Evolutionary conservation across 2,113 vertebrate genomes (phyloP).

Genomic region (Brevimyrus niger): DNA sequence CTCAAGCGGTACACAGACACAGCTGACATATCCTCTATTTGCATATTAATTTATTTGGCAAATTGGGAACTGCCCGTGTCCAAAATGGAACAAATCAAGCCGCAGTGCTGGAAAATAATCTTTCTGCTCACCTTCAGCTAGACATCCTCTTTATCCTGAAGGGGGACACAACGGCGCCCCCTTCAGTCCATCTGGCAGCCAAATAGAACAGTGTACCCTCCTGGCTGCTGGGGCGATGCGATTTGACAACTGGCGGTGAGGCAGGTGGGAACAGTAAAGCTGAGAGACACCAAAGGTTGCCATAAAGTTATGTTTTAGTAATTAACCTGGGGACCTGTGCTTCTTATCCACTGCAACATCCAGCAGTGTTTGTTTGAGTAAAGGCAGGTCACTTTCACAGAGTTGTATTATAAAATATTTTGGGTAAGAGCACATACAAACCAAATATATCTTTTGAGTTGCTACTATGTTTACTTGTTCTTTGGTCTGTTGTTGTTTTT

Average conservation of each 20-base stretch:
- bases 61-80: neutral
- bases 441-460: neutral
- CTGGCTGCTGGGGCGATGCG: neutral
- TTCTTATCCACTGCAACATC: neutral
- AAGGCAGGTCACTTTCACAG: neutral
- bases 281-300: neutral
- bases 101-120: neutral
- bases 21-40: neutral
- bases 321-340: neutral
- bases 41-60: neutral
- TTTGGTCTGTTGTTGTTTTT: neutral
- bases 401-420: neutral
- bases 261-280: neutral
- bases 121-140: neutral
- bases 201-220: neutral
- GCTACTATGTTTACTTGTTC: neutral
- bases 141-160: neutral
- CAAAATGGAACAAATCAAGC: neutral
- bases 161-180: neutral
- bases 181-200: neutral
- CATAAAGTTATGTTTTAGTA: neutral
- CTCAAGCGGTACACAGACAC: neutral
- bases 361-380: neutral
- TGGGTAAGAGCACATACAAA: neutral
- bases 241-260: neutral